A percentile compares a stretch with the other conserved stretches of the same genome.
phyloP scores from a whole-genome alignment of 2,888 invertebrate genomes.

The Hyalella azteca region DNA sequence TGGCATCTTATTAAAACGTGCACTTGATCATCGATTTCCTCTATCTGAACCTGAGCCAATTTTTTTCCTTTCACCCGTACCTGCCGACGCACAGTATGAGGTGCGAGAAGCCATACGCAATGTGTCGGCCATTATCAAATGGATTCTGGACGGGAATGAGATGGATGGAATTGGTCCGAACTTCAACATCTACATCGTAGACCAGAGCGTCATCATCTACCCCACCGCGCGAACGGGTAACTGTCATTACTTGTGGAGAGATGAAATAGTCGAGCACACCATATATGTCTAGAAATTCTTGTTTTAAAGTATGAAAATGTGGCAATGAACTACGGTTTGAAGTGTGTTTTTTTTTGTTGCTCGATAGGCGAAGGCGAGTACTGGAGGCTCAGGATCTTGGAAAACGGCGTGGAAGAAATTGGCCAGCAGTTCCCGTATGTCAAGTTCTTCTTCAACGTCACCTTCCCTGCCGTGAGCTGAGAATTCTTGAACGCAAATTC shows the following conservation, averaged over 20 bases:
- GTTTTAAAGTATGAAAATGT: too few species aligned
- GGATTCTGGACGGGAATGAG: neutral
- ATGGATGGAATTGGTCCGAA: constrained; percentile 23
- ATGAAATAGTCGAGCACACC: too few species aligned
- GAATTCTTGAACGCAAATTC: too few species aligned
- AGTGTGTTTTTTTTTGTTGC: too few species aligned
- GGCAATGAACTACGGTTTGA: too few species aligned
- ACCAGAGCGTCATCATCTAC: constrained; percentile 27
- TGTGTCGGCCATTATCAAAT: constrained; percentile 5
- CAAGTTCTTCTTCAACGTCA: neutral
- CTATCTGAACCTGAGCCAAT: too few species aligned
- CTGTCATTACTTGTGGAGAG: too few species aligned
- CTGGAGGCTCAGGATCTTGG: neutral
- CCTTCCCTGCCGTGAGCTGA: neutral
- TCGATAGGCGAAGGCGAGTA: neutral
- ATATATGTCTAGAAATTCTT: too few species aligned
- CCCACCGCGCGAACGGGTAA: constrained; percentile 41
- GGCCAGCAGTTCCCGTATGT: neutral
- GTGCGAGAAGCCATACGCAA: constrained; percentile 37
- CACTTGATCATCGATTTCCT: too few species aligned
- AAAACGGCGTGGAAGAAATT: neutral
- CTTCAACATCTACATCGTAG: constrained; percentile 4
- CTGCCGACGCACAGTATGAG: too few species aligned
- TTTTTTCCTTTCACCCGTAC: too few species aligned
- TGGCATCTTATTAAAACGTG: too few species aligned